Percentiles rank a stretch among this genome's conserved stretches.
phyloP scores from a whole-genome alignment of 2,113 vertebrate species.

The Callorhinus ursinus region DNA sequence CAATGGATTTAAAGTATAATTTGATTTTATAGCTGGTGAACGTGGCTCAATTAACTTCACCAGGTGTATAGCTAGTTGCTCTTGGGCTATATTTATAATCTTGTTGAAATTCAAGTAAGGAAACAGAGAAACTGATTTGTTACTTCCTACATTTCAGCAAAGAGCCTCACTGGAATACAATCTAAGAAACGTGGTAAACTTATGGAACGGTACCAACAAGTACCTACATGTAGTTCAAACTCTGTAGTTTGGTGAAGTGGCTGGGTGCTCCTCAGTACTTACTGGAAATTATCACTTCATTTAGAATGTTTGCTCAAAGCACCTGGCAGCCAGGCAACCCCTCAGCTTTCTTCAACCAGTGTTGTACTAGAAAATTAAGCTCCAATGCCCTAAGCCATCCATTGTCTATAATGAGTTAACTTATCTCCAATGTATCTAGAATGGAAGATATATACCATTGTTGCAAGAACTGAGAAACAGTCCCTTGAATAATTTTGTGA shows the following conservation, averaged over 20 bases:
- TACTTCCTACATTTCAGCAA: slow-evolving; percentile 9
- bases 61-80: slow-evolving; percentile 76
- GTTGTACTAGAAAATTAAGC: background rate
- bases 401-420: background rate
- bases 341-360: background rate
- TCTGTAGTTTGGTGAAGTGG: background rate
- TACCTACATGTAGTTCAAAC: background rate
- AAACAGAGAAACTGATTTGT: slow-evolving; percentile 61
- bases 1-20: slow-evolving; percentile 72
- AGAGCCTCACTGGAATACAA: background rate
- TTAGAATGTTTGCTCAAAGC: background rate
- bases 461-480: background rate
- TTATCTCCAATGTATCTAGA: background rate
- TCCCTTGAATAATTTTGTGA: background rate
- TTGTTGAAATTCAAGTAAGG: slow-evolving; percentile 75
- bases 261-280: background rate
- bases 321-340: background rate
- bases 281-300: background rate
- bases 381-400: background rate
- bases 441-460: background rate
- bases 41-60: slow-evolving; percentile 72
- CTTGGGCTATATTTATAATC: slow-evolving; percentile 77
- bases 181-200: background rate
- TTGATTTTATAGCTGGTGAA: slow-evolving; percentile 78
- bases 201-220: background rate